Evolutionary conservation across 2,113 vertebrate species (phyloP).

Genomic region (Crypturellus undulatus): DNA sequence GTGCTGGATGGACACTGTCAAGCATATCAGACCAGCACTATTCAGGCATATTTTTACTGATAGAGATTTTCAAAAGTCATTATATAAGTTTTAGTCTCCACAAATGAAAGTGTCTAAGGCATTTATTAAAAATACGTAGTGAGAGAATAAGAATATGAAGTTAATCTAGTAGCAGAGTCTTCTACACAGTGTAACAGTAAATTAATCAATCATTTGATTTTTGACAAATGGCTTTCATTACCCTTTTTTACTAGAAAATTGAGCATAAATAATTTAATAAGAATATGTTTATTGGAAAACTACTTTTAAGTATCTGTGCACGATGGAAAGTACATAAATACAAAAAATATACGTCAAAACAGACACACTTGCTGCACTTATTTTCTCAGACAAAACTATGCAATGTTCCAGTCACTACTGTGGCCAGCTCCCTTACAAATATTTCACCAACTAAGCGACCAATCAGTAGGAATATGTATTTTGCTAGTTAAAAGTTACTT

Average conservation of each 20-base stretch:
- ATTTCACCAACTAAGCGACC: rapidly evolving
- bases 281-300: neutral
- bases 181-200: neutral
- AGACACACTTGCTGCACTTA: neutral
- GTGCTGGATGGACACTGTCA: neutral
- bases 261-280: neutral
- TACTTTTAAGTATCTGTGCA: neutral
- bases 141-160: neutral
- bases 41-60: neutral
- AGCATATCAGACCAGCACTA: neutral
- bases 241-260: neutral
- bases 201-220: neutral
- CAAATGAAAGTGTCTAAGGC: neutral
- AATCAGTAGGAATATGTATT: neutral
- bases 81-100: neutral
- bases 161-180: neutral
- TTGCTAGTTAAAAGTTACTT: neutral
- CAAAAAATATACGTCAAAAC: neutral
- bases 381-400: neutral
- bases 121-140: neutral
- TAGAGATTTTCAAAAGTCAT: neutral
- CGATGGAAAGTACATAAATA: neutral
- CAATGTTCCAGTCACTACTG: neutral
- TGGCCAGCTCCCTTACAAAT: neutral
- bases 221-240: neutral